Evolutionary conservation across 1,140 invertebrate species (phyloP).

Genomic region (Philopotamus ludificatus): DNA sequence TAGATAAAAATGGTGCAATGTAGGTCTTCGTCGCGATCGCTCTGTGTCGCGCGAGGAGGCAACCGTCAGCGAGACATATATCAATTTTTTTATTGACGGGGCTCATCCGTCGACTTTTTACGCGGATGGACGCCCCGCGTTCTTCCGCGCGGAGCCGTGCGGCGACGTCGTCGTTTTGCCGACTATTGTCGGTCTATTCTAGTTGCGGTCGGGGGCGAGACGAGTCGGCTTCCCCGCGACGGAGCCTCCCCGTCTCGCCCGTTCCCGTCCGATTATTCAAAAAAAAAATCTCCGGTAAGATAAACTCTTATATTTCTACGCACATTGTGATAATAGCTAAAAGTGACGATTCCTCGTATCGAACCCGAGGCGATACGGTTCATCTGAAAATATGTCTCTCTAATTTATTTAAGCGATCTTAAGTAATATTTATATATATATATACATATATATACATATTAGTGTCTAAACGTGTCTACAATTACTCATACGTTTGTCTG

Average conservation of each 20-base stretch:
- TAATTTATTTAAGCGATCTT: constrained; percentile 45
- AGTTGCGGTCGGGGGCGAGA: too few species aligned
- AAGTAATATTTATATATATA: constrained; percentile 40
- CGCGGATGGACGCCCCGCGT: constrained; percentile 26
- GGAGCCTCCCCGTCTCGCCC: constrained; percentile 5
- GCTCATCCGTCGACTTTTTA: constrained; percentile 4
- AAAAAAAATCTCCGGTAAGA: too few species aligned
- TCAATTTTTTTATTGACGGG: constrained; percentile 16
- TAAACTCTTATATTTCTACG: constrained; percentile 42
- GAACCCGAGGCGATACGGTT: constrained; percentile 34
- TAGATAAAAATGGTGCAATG: constrained; percentile 37
- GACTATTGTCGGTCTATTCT: too few species aligned
- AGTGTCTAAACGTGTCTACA: constrained; percentile 37
- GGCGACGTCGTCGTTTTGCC: constrained; percentile 31
- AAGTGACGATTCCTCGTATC: constrained; percentile 37
- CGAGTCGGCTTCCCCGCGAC: too few species aligned
- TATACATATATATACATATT: too few species aligned
- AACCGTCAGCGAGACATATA: constrained; percentile 8
- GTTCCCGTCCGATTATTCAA: not conserved
- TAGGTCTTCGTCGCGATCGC: constrained; percentile 37
- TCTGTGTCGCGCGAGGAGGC: too few species aligned
- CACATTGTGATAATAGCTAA: constrained; percentile 44
- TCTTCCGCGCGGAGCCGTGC: constrained; percentile 36
- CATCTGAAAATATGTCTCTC: constrained; percentile 47
- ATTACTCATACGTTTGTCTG: constrained; percentile 41